Conservation (phyloP, 2,888 invertebrate genomes). For the Sinelater perroti region DNA sequence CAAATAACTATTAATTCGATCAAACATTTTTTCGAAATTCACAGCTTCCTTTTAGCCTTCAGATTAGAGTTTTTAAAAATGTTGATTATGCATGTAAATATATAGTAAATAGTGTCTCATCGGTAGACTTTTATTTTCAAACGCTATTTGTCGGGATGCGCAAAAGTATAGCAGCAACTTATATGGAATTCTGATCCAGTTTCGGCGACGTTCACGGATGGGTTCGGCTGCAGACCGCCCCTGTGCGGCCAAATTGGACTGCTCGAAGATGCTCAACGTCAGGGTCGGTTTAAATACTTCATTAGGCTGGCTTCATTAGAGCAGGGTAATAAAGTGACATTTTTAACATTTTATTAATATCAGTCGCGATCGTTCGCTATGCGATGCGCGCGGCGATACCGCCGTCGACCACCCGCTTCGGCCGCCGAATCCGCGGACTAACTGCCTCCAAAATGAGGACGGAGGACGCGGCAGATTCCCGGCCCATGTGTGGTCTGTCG, state of each 20-base stretch:
- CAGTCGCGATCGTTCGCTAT: conserved; percentile 29
- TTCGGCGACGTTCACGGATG: too few relatives aligned
- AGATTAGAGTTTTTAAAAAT: too few relatives aligned
- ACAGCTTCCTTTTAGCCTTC: too few relatives aligned
- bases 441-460: conserved; percentile 32
- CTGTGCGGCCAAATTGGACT: conserved; percentile 19
- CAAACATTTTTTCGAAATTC: too few relatives aligned
- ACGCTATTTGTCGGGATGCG: too few relatives aligned
- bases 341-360: conserved; percentile 48
- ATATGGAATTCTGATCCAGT: too few relatives aligned
- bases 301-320: conserved; percentile 33
- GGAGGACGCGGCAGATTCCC: conserved; percentile 33
- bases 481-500: conserved; percentile 46
- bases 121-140: too few relatives aligned
- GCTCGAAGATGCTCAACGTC: conserved; percentile 11
- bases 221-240: too few relatives aligned
- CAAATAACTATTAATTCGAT: too few relatives aligned
- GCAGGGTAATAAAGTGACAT: conserved; percentile 42
- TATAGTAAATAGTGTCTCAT: too few relatives aligned
- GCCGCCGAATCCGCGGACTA: conserved; percentile 38
- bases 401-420: conserved; percentile 40
- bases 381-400: conserved; percentile 29
- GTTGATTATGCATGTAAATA: too few relatives aligned
- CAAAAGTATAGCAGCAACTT: too few relatives aligned
- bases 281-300: conserved; percentile 35